Conservation (phyloP, 2,888 invertebrate genomes). For the Entomobrya multifasciata region DNA sequence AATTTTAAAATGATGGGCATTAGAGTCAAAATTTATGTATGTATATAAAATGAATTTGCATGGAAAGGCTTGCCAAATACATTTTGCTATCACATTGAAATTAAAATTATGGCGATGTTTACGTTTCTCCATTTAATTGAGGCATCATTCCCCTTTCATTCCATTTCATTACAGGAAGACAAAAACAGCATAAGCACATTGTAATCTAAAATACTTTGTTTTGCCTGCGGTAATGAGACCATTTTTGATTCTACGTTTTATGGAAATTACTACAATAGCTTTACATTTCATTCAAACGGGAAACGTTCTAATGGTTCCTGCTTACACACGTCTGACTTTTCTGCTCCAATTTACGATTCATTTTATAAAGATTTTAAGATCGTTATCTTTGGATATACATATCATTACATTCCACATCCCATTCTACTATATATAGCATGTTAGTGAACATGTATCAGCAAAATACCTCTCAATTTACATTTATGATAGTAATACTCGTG, state of each 20-base stretch:
- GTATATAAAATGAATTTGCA: too few species aligned
- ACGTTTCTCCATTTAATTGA: not conserved
- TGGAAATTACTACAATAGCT: not conserved
- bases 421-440: too few species aligned
- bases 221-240: not conserved
- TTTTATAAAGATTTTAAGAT: too few species aligned
- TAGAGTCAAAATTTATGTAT: not conserved
- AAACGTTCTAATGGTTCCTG: not conserved
- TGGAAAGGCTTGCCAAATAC: not conserved
- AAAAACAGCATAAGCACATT: not conserved
- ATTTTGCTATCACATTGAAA: conserved; percentile 18
- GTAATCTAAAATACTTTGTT: not conserved
- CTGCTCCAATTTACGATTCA: too few species aligned
- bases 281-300: not conserved
- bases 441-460: too few species aligned
- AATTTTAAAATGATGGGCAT: too few species aligned
- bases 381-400: too few species aligned
- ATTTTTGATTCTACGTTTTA: not conserved
- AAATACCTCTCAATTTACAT: too few species aligned
- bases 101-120: conserved; percentile 19
- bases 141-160: not conserved
- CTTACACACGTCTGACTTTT: too few species aligned
- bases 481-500: too few species aligned
- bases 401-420: too few species aligned
- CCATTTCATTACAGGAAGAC: too few species aligned